These are phyloP conservation scores for Ciona savignyi DNA, from an alignment of 23 tunicate genomes.

Conservation along the genomic window DNA sequence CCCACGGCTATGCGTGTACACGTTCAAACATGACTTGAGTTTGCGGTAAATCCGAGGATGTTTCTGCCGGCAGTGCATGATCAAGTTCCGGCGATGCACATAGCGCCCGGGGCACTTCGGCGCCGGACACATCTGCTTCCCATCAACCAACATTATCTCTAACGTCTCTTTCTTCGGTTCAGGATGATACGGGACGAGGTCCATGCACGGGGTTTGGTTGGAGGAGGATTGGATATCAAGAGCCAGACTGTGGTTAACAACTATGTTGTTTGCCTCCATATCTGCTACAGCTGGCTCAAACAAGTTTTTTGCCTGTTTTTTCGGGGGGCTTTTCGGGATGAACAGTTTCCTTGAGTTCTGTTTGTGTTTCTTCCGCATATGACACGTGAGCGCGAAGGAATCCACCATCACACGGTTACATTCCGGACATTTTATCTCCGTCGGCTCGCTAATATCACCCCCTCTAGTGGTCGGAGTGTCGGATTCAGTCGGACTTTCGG, in stretches of 20 bases:
- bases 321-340: constrained; percentile 4
- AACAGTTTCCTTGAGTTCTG: constrained; percentile 44
- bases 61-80: neutral
- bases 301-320: constrained; percentile 42
- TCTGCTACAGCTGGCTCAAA: constrained; percentile 41
- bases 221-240: constrained; percentile 4
- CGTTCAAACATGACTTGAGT: neutral
- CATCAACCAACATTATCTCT: neutral
- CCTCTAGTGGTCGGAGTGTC: neutral
- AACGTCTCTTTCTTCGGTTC: neutral
- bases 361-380: constrained; percentile 74
- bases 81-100: neutral
- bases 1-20: too few relatives aligned
- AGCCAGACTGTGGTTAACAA: constrained; percentile 24
- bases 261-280: constrained; percentile 35
- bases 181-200: neutral
- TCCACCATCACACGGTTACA: constrained; percentile 26
- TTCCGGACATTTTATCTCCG: constrained; percentile 25
- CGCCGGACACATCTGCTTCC: neutral
- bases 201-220: constrained; percentile 8
- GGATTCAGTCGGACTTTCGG: too few relatives aligned
- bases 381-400: constrained; percentile 58
- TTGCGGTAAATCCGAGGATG: neutral
- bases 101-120: neutral
- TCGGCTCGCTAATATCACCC: neutral